Evolutionary conservation across 2,797 vertebrate species (phyloP).

Genomic region (Buphagus erythrorhynchus): DNA sequence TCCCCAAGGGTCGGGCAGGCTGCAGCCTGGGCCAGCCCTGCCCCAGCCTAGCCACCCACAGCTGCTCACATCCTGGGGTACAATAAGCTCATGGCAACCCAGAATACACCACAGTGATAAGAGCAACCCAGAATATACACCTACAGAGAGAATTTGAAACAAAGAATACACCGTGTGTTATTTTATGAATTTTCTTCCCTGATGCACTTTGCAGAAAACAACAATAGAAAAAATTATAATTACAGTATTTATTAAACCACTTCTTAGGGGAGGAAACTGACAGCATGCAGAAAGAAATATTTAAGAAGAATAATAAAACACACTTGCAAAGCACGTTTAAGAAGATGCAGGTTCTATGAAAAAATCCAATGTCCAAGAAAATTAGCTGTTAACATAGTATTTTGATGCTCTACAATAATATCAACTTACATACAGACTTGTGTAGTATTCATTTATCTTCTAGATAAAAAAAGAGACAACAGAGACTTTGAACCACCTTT

Average conservation of each 20-base stretch:
- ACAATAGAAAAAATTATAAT: neutral
- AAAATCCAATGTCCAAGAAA: neutral
- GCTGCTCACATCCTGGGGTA: neutral
- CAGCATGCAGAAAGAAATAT: neutral
- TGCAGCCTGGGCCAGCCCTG: neutral
- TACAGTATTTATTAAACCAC: neutral
- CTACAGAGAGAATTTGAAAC: too few species aligned
- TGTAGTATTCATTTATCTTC: neutral
- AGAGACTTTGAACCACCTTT: neutral
- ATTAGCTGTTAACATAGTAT: neutral
- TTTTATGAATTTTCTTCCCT: neutral
- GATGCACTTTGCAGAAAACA: neutral
- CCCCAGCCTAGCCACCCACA: fast-evolving
- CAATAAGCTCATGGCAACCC: neutral
- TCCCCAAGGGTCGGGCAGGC: fast-evolving
- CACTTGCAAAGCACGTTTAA: neutral
- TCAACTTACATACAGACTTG: neutral
- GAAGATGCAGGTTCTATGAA: neutral
- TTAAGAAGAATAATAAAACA: neutral
- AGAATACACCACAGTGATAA: too few species aligned
- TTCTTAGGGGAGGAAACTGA: neutral
- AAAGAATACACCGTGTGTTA: too few species aligned
- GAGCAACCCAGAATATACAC: too few species aligned
- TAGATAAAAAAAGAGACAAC: neutral
- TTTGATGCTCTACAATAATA: neutral